Conservation (phyloP, 92 coral and sea anemone species). For the Heteractis magnifica region DNA sequence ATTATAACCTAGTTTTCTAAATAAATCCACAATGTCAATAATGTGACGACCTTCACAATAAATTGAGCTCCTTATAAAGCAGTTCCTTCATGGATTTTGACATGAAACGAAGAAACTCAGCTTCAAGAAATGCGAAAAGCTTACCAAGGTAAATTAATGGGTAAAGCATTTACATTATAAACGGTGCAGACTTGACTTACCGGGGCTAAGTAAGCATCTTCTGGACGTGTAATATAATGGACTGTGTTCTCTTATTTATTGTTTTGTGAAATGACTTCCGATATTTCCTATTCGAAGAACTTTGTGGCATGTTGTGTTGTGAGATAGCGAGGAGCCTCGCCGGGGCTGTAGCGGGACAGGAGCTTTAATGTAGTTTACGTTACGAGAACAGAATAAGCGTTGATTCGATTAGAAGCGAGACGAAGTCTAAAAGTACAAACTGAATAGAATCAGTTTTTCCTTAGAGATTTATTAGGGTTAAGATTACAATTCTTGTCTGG, state of each 20-base stretch:
- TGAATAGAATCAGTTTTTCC: not conserved
- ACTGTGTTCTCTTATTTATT: not conserved
- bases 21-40: not conserved
- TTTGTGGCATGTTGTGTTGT: too few species aligned
- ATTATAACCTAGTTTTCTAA: not conserved
- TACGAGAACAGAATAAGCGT: too few species aligned
- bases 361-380: too few species aligned
- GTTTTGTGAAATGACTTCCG: not conserved
- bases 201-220: not conserved
- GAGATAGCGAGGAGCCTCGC: too few species aligned
- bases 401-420: not conserved
- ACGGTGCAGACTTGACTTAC: not conserved
- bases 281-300: too few species aligned
- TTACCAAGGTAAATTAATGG: constrained; percentile 1
- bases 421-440: not conserved
- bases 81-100: not conserved
- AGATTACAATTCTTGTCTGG: not conserved
- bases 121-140: not conserved
- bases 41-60: not conserved
- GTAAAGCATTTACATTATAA: not conserved
- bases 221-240: not conserved
- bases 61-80: not conserved
- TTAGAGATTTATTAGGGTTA: not conserved
- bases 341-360: too few species aligned
- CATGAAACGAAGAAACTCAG: constrained; percentile 3